Evolutionary conservation across 2,888 invertebrate genomes (phyloP), one percentile per base, ranked within the genome.

Genomic region (Caenorhabditis japonica): DNA sequence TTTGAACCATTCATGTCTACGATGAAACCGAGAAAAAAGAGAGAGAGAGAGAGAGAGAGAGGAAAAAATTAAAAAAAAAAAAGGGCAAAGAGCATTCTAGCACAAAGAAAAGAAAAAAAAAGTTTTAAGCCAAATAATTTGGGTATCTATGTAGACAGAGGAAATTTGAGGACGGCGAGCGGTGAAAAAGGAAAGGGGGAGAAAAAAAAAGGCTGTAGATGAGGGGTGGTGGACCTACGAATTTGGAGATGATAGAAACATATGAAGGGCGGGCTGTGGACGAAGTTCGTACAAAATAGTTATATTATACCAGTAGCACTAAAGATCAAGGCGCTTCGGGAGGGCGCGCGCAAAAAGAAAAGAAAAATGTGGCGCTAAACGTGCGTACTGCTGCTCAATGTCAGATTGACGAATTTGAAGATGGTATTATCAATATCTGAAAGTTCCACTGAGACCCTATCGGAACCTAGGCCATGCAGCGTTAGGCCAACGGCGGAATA

Each of bases 291-390:
- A 64, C 64, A 64, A 56, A 64, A 64, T 64, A 64, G 56, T 64
- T 56, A 61, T 71, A 71, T 71, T 71, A 71, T 71, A 71, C 70
- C 70, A 71, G 70, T 71, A 71, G 62, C 61, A 62, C 70, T 71
- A 62, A 71, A 71, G 62, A 71, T 58, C 70, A 64, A 56, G 64
- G 64, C 64, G 64, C 55, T 56, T 64, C 49, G 27, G 39, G 27
- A 19, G 49, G 38, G 41, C 27, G 33, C 21, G 49, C 44, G 41
- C 36, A 15, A n/a, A n/a, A n/a, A n/a, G n/a, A n/a, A n/a, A n/a
- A n/a, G n/a, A 39, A 36, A 25, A 19, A 33, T 34, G 44, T 59
- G 56, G 47, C 51, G 53, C 49, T 41, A 47, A 27, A 61, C 53
- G 55, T 56, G 53, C 69, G 52, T 53, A 69, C 58, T 59, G 59